These are phyloP conservation scores for Agrenia bidenticulata DNA, from an alignment of 2,888 invertebrate genomes.

Conservation along the genomic window DNA sequence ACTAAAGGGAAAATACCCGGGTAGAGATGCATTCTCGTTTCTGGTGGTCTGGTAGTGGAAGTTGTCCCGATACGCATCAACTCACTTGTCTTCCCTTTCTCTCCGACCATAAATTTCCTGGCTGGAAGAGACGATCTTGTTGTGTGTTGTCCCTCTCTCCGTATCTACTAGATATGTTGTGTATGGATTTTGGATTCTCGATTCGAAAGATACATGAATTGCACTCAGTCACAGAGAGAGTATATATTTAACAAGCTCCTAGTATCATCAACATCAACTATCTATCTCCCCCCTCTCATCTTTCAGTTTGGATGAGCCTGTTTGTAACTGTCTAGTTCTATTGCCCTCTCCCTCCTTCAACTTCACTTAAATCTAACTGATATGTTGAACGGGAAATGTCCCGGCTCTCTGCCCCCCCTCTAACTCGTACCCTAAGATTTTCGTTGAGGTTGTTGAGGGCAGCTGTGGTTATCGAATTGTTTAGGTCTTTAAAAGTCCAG, in stretches of 20 bases:
- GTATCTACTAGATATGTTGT: not conserved
- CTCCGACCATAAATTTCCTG: conserved; percentile 17
- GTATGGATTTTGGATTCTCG: no score
- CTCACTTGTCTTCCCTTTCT: conserved; percentile 23
- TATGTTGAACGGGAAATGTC: not conserved
- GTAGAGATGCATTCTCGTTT: not conserved
- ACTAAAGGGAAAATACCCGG: no score
- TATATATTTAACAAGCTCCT: no score
- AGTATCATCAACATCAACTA: no score
- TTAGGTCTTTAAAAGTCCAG: no score
- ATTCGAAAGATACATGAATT: no score
- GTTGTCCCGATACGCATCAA: conserved; percentile 20
- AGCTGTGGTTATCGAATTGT: no score
- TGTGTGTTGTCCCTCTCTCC: not conserved
- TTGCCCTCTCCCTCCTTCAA: conserved; percentile 17
- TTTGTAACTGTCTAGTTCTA: conserved; percentile 18
- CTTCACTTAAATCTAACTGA: conserved; percentile 12
- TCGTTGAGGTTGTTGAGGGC: no score
- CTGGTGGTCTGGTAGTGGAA: not conserved
- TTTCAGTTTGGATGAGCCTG: conserved; percentile 12
- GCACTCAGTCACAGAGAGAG: no score
- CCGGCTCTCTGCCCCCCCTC: not conserved
- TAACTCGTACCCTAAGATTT: no score
- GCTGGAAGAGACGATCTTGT: conserved; percentile 6
- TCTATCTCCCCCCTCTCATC: conserved; percentile 4